Conservation (phyloP, 2,888 invertebrate species). For the Tetragonisca angustula region DNA sequence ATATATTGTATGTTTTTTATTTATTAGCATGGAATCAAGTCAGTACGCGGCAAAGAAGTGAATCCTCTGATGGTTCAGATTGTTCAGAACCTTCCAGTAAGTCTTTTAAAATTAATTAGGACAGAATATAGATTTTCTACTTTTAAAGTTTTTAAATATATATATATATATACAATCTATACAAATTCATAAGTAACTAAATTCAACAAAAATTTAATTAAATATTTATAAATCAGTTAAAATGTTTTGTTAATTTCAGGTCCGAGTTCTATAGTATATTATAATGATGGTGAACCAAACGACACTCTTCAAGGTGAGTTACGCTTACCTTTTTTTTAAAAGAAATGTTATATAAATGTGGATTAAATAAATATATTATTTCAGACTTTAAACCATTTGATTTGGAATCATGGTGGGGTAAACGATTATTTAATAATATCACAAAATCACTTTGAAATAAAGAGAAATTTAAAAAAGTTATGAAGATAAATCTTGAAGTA, state of each 20-base stretch:
- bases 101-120: slow-evolving; percentile 38
- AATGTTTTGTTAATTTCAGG: slow-evolving; percentile 80
- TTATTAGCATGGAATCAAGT: slow-evolving; percentile 89
- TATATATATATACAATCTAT: background rate
- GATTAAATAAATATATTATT: slow-evolving; percentile 65
- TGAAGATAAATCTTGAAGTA: slow-evolving; percentile 48
- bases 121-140: background rate
- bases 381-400: slow-evolving; percentile 95
- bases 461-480: slow-evolving; percentile 26
- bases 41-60: slow-evolving; percentile 85
- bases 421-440: slow-evolving; percentile 93
- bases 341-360: background rate
- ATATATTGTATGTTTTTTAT: slow-evolving; percentile 27
- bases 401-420: slow-evolving; percentile 96
- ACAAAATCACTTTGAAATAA: slow-evolving; percentile 88
- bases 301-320: slow-evolving; percentile 86
- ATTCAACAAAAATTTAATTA: slow-evolving; percentile 45
- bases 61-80: slow-evolving; percentile 86
- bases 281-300: slow-evolving; percentile 90
- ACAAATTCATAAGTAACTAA: slow-evolving; percentile 2
- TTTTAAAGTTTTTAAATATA: slow-evolving; percentile 9
- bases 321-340: background rate
- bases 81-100: slow-evolving; percentile 78
- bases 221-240: slow-evolving; percentile 79
- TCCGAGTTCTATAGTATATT: slow-evolving; percentile 87